phyloP scores from a whole-genome alignment of 2,113 vertebrate genomes.

The Stegastes partitus region DNA sequence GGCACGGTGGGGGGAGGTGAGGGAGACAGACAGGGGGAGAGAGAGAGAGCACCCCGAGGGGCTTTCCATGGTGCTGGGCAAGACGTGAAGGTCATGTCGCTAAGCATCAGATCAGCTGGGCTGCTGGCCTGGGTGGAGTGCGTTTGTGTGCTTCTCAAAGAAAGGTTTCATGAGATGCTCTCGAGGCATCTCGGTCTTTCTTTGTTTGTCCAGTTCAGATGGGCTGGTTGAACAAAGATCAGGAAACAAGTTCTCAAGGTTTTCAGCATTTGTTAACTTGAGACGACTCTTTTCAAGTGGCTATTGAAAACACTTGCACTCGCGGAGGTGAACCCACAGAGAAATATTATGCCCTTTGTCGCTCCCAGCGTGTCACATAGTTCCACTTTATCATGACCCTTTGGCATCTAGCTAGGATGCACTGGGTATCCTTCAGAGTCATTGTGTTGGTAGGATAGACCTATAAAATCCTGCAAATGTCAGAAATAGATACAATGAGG shows the following conservation, averaged over 20 bases:
- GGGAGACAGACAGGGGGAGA: neutral
- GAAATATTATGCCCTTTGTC: no score
- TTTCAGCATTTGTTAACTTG: neutral
- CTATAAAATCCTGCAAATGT: no score
- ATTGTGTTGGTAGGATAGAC: no score
- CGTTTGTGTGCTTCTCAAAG: slow-evolving; percentile 43
- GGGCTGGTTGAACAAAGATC: neutral
- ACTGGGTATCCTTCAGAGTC: no score
- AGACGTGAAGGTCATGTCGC: slow-evolving; percentile 80
- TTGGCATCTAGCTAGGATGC: no score
- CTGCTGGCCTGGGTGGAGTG: slow-evolving; percentile 54
- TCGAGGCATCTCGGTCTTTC: slow-evolving; percentile 50
- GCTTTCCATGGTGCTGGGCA: slow-evolving; percentile 57
- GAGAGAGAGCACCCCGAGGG: slow-evolving; percentile 53
- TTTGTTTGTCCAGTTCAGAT: slow-evolving; percentile 28
- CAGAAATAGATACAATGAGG: no score
- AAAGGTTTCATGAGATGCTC: slow-evolving; percentile 54
- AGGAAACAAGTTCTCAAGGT: neutral
- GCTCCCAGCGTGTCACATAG: no score
- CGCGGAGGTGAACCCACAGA: no score
- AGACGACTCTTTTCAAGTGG: neutral
- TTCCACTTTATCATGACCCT: no score
- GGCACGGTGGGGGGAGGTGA: slow-evolving; percentile 40
- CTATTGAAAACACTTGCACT: neutral
- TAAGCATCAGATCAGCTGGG: slow-evolving; percentile 79